Evolutionary conservation across 2,888 invertebrate genomes (phyloP), one percentile per base, ranked within the genome.

Genomic region (Tholera decimalis): DNA sequence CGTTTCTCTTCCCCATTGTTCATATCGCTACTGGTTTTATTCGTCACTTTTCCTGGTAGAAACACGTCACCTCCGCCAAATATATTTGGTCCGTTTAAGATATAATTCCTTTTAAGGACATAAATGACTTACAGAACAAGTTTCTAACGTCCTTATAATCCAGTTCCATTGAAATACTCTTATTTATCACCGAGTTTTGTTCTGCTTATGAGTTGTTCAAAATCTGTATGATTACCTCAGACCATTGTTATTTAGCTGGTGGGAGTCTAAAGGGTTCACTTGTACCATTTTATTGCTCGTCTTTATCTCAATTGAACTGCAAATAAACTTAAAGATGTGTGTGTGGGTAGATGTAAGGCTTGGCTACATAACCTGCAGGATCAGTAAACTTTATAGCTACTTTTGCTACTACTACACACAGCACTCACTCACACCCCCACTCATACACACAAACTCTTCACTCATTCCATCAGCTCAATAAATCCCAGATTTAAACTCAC

Each of bases 221-320:
- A 65, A 61, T 57, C 58, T 39, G 49, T 46, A 39, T 35, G 77
- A 58, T 75, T 77, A 77, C 65, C 83, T 83, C 78, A 77, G 66
- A 20, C 26, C 53, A 66, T 69, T 74, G 78, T 72, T 73, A 71
- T 80, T 72, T 65, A 44, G 4, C 56, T 49, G 65, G 82, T 82
- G 83, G 82, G 82, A 62, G 80, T 66, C n/a, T 56, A 58, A 69
- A 77, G 73, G 78, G 70, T 70, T 71, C 43, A 35, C 50, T 54
- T 67, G 56, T 51, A 30, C 62, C 61, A 59, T 37, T 79, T 80
- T 70, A 82, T 73, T 47, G 64, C 60, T 63, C 55, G 57, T 68
- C 54, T 80, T 82, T 69, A 61, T 77, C 67, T 77, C 66, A 77
- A 79, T 75, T 82, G 75, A 57, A 53, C 68, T 35, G 57, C 46